Base-by-base conservation (phyloP, 2,113 vertebrate genomes). In the Thalassoma bifasciatum region DNA sequence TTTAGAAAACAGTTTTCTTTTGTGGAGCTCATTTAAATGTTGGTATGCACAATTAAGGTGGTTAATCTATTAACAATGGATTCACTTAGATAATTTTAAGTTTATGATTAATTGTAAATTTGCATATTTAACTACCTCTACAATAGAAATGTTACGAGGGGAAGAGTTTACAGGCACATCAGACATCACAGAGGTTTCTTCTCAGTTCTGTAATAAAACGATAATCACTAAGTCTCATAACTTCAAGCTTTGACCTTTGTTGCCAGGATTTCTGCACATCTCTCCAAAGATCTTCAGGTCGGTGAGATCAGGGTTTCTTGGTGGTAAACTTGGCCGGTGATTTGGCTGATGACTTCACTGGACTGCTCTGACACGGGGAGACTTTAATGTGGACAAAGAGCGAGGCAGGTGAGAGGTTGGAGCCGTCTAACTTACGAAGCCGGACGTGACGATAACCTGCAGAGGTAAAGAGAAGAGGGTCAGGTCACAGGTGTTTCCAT, bases 401-500 rank as follows among this genome's bases (percentile, higher is more conserved):
- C 0, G 96, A 97, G 63, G 97, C 93, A 0, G 97, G 97, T 0
- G 95, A 92, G 54, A 98, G 92, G 16, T 95, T 95, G 0, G 95
- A 91, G 0, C 97, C 96, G 0, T 99, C 96, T 74, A 86, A 90
- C 82, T 96, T 94, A 12, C 95, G 93, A 71, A 99, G 92, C n/a
- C 94, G 95, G 78, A 99, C 94, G 58, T 98, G 97, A 2, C 95
- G 95, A 61, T 98, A 98, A 36, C 97, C 98, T 99, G 92, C n/a
- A 63, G 75, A 66, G 44, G 50, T 12, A 46, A 52, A 13, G 56
- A 12, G 9, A 0, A 0, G 21, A n/a, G n/a, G n/a, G n/a, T n/a
- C n/a, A n/a, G n/a, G n/a, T n/a, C n/a, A n/a, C n/a, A n/a, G n/a
- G n/a, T n/a, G n/a, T n/a, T n/a, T n/a, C n/a, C n/a, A n/a, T n/a